A percentile compares a stretch with the other conserved stretches of the same genome.
Conservation (phyloP, 1,140 invertebrate genomes). For the Eubasilissa regina region DNA sequence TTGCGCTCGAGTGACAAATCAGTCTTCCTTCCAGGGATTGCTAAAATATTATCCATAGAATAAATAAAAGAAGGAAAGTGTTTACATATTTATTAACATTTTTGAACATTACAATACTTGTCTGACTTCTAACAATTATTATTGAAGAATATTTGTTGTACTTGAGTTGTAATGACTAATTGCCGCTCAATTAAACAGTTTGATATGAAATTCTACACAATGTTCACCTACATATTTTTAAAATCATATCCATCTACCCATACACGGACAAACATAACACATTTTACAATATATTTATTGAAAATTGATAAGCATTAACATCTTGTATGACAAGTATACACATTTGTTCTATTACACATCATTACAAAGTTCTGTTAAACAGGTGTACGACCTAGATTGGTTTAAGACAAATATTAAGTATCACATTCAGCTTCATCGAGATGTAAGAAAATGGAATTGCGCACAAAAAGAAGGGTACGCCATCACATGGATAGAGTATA, state of each 20-base stretch:
- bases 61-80: slow-evolving; percentile 14
- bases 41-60: not conserved
- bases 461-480: slow-evolving; percentile 60
- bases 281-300: slow-evolving; percentile 39
- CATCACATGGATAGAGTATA: slow-evolving; percentile 42
- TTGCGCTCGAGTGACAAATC: too few relatives aligned
- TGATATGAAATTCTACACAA: slow-evolving; percentile 58
- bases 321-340: slow-evolving; percentile 14
- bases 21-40: too few relatives aligned
- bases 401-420: slow-evolving; percentile 50
- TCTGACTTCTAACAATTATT: slow-evolving; percentile 47
- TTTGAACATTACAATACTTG: slow-evolving; percentile 54
- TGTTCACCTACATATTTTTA: not conserved
- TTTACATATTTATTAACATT: slow-evolving; percentile 49
- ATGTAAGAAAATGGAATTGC: slow-evolving; percentile 48
- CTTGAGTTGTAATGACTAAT: slow-evolving; percentile 23
- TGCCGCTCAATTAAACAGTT: slow-evolving; percentile 50
- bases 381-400: slow-evolving; percentile 48
- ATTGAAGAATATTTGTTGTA: slow-evolving; percentile 18
- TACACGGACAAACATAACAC: slow-evolving; percentile 54
- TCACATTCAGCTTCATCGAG: slow-evolving; percentile 53
- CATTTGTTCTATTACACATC: too few relatives aligned
- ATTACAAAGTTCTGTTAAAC: slow-evolving; percentile 7
- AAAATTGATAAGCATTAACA: not conserved
- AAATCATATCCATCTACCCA: slow-evolving; percentile 42